Conservation (phyloP, 2,113 vertebrate genomes). For the Paradisaea rubra region DNA sequence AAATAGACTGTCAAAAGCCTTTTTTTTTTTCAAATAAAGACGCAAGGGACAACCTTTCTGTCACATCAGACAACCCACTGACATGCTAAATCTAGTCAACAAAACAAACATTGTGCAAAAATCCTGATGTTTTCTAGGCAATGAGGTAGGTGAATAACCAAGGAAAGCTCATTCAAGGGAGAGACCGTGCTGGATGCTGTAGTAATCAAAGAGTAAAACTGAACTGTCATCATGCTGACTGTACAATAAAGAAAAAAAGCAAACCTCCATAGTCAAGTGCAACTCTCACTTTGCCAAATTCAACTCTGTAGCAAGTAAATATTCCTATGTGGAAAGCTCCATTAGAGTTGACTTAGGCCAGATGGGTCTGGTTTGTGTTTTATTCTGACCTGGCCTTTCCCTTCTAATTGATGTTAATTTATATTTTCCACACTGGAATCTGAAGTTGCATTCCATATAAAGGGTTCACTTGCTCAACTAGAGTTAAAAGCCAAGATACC, state of each 20-base stretch:
- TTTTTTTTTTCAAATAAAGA: not conserved
- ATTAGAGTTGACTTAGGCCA: not conserved
- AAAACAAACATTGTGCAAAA: not conserved
- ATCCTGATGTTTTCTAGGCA: not conserved
- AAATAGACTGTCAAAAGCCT: not conserved
- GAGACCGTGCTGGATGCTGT: fast-evolving
- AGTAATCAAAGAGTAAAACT: not conserved
- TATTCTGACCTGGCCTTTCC: not conserved
- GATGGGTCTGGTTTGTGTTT: not conserved
- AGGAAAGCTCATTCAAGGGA: not conserved
- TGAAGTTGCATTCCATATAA: not conserved
- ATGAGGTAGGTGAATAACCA: not conserved
- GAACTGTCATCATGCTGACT: not conserved
- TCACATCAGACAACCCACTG: not conserved
- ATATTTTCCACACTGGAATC: not conserved
- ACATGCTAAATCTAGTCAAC: not conserved
- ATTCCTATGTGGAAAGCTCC: not conserved
- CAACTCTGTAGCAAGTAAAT: not conserved
- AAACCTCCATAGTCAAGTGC: not conserved
- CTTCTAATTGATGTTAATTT: not conserved
- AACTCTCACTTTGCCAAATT: not conserved
- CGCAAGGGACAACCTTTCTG: not conserved
- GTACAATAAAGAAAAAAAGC: not conserved
- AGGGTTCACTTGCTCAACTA: not conserved
- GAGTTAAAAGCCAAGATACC: not conserved